These are phyloP conservation scores for Marcusenius ussheri DNA, from an alignment of 2,113 vertebrate species.

Conservation along the genomic window DNA sequence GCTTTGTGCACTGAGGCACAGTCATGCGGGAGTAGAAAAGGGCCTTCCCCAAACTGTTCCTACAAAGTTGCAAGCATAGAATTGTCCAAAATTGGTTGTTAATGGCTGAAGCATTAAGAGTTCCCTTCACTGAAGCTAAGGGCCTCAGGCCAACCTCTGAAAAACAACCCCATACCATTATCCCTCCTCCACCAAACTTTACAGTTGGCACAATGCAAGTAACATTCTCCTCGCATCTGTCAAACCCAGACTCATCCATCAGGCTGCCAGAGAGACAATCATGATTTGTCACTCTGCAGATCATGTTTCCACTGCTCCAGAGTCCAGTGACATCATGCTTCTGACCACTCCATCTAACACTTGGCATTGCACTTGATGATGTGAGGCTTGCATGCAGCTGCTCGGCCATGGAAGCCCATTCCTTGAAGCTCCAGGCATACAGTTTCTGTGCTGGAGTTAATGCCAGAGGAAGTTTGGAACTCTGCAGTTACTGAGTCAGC, in stretches of 20 bases:
- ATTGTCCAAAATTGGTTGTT: background rate
- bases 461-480: too few species aligned
- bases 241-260: background rate
- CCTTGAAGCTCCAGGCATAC: too few species aligned
- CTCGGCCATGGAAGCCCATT: background rate
- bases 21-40: background rate
- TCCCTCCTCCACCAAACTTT: background rate
- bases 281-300: background rate
- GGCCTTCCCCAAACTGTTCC: background rate
- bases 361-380: background rate
- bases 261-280: background rate
- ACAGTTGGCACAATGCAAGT: background rate
- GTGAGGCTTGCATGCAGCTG: background rate
- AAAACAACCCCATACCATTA: background rate
- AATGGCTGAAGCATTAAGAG: background rate
- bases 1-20: background rate
- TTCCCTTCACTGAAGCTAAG: background rate
- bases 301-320: background rate
- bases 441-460: too few species aligned
- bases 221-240: background rate
- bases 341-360: background rate
- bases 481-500: too few species aligned
- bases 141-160: background rate
- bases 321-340: background rate
- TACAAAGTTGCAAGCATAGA: background rate